These are phyloP conservation scores for Globodera ellingtonae DNA, from an alignment of 1,140 invertebrate genomes.

Conservation along the genomic window DNA sequence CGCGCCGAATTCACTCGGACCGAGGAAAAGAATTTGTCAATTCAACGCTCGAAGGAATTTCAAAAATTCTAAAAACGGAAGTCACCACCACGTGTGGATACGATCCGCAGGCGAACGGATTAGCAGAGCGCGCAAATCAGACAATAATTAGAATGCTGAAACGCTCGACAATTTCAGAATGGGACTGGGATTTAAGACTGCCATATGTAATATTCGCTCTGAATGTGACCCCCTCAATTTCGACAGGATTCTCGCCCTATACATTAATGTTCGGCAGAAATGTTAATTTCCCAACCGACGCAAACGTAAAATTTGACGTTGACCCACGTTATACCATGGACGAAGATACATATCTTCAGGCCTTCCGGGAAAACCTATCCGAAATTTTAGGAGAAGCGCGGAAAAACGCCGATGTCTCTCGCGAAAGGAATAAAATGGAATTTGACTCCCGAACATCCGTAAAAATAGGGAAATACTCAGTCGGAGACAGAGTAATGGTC, in stretches of 20 bases:
- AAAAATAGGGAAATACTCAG: not conserved
- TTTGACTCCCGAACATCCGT: not conserved
- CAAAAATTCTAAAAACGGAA: not conserved
- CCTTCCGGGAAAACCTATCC: constrained; percentile 6
- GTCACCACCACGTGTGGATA: not conserved
- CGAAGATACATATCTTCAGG: constrained; percentile 8
- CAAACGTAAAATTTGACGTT: not conserved
- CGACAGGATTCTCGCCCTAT: constrained; percentile 1
- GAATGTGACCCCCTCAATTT: not conserved
- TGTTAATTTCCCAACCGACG: not conserved
- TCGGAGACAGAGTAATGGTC: constrained; percentile 11
- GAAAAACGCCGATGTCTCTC: not conserved
- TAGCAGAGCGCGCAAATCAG: not conserved
- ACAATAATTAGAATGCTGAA: constrained; percentile 16
- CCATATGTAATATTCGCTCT: constrained; percentile 8
- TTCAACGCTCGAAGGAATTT: not conserved
- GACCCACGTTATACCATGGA: constrained; percentile 2
- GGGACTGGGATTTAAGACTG: constrained; percentile 5
- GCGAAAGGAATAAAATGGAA: not conserved
- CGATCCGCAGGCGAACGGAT: constrained; percentile 6
- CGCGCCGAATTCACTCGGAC: constrained; percentile 6
- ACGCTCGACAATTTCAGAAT: constrained; percentile 5
- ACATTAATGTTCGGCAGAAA: constrained; percentile 1
- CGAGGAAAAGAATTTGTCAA: constrained; percentile 14
- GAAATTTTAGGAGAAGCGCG: constrained; percentile 8